phyloP scores from a whole-genome alignment of 30 jellyfish, hydroid and myxozoan genomes.

The Sanderia malayensis region DNA sequence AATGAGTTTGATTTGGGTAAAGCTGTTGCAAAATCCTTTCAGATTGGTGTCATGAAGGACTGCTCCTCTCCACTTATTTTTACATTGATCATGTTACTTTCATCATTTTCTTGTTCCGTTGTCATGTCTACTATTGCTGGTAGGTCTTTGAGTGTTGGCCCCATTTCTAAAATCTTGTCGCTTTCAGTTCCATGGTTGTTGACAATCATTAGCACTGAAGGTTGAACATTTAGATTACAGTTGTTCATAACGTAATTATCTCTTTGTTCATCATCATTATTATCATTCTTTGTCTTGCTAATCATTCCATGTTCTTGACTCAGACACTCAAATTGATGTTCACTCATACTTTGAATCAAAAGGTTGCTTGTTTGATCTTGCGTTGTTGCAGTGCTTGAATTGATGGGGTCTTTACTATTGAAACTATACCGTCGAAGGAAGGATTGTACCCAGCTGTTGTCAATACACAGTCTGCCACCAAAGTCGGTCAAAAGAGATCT shows the following conservation, averaged over 20 bases:
- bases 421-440: constrained; percentile 16
- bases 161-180: neutral
- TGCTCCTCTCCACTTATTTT: neutral
- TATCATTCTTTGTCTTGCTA: too few relatives aligned
- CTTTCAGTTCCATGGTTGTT: neutral
- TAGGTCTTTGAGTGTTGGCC: neutral
- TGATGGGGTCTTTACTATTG: too few relatives aligned
- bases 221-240: neutral
- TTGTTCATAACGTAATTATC: too few relatives aligned
- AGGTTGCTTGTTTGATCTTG: too few relatives aligned
- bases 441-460: constrained; percentile 44
- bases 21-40: too few relatives aligned
- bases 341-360: too few relatives aligned
- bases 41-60: neutral
- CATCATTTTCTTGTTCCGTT: neutral
- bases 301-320: too few relatives aligned
- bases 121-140: neutral
- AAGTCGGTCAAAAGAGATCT: constrained; percentile 46
- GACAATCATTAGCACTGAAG: neutral
- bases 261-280: too few relatives aligned
- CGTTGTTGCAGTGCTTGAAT: too few relatives aligned
- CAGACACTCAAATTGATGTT: too few relatives aligned
- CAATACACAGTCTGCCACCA: constrained; percentile 42
- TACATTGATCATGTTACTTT: neutral
- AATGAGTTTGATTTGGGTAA: too few relatives aligned